phyloP scores from a whole-genome alignment of 2,113 vertebrate species.

The Conger conger region DNA sequence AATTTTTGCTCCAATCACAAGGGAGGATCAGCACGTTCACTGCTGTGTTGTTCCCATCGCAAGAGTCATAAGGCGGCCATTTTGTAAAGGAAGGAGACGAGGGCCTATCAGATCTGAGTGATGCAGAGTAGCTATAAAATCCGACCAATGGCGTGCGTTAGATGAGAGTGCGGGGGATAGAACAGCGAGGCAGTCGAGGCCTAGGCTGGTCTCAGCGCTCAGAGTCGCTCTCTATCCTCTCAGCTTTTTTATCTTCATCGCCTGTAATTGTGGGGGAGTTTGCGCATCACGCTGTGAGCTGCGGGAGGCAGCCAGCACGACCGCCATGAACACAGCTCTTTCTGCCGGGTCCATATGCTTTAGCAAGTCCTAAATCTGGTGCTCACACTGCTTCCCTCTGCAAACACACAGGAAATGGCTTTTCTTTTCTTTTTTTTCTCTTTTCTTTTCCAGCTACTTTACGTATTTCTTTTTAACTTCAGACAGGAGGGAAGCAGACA shows the following conservation, averaged over 20 bases:
- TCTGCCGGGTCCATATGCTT: not conserved
- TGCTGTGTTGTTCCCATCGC: not conserved
- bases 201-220: not conserved
- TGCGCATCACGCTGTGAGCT: not conserved
- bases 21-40: not conserved
- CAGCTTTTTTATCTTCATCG: not conserved
- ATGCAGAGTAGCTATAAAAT: not conserved
- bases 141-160: not conserved
- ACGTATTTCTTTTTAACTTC: no score
- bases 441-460: no score
- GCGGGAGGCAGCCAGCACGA: not conserved
- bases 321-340: no score
- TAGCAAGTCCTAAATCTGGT: not conserved
- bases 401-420: not conserved
- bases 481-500: no score
- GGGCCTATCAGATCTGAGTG: not conserved
- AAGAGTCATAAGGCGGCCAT: not conserved
- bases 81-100: not conserved
- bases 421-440: not conserved
- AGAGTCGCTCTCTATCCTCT: not conserved
- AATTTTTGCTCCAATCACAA: not conserved
- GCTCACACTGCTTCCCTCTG: not conserved
- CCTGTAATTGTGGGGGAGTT: not conserved
- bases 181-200: not conserved
- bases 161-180: not conserved